Conservation (phyloP, 1,140 invertebrate genomes). For the Pseudomyrmex flavicornis region DNA sequence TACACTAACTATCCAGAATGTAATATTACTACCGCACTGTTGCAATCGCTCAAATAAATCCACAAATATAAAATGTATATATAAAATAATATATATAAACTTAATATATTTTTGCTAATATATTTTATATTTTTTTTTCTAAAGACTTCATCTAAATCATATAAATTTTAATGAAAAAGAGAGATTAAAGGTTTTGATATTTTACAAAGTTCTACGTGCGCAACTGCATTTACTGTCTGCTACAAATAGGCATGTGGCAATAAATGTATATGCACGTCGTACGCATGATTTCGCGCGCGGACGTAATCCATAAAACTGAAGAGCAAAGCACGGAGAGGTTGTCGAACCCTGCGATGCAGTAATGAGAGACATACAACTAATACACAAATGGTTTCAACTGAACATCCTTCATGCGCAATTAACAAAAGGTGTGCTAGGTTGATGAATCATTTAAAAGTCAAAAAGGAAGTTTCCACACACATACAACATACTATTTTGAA, state of each 20-base stretch:
- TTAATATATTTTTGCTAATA: too few species aligned
- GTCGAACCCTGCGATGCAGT: constrained; percentile 65
- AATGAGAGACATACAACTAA: constrained; percentile 41
- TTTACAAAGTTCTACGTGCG: constrained; percentile 5
- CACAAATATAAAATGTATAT: too few species aligned
- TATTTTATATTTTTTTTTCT: too few species aligned
- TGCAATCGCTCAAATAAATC: too few species aligned
- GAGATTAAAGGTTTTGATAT: background rate
- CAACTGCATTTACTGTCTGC: background rate
- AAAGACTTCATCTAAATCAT: too few species aligned
- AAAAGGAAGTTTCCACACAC: background rate
- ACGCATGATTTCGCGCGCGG: constrained; percentile 43
- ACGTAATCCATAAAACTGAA: constrained; percentile 69
- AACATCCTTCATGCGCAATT: background rate
- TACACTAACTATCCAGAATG: background rate
- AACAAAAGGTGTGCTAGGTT: constrained; percentile 23
- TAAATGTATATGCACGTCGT: constrained; percentile 15
- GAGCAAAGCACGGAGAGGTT: constrained; percentile 77
- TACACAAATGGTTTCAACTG: constrained; percentile 37
- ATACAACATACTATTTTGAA: background rate
- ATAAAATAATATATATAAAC: too few species aligned
- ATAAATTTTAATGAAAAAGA: too few species aligned
- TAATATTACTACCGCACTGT: background rate
- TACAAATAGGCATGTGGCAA: background rate
- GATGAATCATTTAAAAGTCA: background rate